Evolutionary conservation across 2,888 invertebrate species (phyloP), one percentile per base, ranked within the genome.

Genomic region (Cheilosia soror): DNA sequence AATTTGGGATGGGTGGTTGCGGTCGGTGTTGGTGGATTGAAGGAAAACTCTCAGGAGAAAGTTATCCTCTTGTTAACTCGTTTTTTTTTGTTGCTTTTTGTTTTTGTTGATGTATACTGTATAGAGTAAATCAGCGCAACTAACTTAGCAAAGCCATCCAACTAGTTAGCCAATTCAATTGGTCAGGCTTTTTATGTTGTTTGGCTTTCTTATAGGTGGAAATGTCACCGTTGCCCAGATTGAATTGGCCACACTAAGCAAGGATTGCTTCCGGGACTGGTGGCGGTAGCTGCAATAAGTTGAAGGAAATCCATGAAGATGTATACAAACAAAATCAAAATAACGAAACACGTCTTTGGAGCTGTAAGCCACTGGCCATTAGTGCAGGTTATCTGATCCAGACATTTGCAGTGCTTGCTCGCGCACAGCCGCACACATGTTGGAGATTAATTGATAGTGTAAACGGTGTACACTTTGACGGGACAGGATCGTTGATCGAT

Each of bases 401-500:
- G 83, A 83, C 83, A 42, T 83, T 49, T 60, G 37, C 37, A 37
- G 11, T 83, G 72, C 57, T 51, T 79, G 83, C 83, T 63, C 83
- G 73, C 69, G 73, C 73, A 73, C 72, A 51, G 20, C 20, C 20
- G 20, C 83, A 66, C n/a, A 15, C 55, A 13, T 15, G 15, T 25
- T 62, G 25, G 73, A 83, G 83, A 83, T 83, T 83, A 83, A 83
- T 83, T 83, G 83, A 83, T 83, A 79, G 68, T 63, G 79, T 83
- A 79, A 83, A 79, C 79, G 83, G 79, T 83, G 83, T 78, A 79
- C 68, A 57, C 79, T 79, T 78, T 83, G 83, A 83, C 83, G 79
- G 68, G 63, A 83, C 79, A 83, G 83, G 79, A 83, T 76, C 73
- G 68, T 73, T 83, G 83, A 83, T 83, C 83, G 83, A 83, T 83